These are phyloP conservation scores for Eurois occulta DNA, from an alignment of 2,888 invertebrate species.

Conservation along the genomic window DNA sequence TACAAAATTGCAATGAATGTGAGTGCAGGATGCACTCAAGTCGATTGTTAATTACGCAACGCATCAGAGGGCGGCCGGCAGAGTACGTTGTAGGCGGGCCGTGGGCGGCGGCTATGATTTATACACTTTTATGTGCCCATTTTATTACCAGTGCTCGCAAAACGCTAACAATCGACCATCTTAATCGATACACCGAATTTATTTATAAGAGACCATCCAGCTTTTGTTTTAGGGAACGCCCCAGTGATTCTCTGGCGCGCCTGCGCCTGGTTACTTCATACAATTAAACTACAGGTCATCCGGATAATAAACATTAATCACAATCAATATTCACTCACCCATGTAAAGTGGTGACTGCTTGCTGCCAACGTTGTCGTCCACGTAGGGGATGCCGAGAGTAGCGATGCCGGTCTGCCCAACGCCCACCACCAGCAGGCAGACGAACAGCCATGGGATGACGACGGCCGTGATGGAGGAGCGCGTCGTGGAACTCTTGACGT, in stretches of 20 bases:
- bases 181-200: constrained; percentile 57
- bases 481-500: constrained; percentile 92
- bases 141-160: constrained; percentile 67
- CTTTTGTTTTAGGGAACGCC: constrained; percentile 58
- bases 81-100: constrained; percentile 69
- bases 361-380: constrained; percentile 98
- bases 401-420: constrained; percentile 98
- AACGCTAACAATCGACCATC: constrained; percentile 64
- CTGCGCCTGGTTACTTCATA: constrained; percentile 38
- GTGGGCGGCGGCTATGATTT: constrained; percentile 77
- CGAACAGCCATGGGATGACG: constrained; percentile 96
- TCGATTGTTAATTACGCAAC: constrained; percentile 75
- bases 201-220: constrained; percentile 51
- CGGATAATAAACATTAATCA: constrained; percentile 33
- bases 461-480: constrained; percentile 95
- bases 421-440: constrained; percentile 96
- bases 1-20: constrained; percentile 62
- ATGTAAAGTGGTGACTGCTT: constrained; percentile 97
- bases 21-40: constrained; percentile 67
- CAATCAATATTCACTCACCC: constrained; percentile 90
- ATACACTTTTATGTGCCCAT: constrained; percentile 74
- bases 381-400: constrained; percentile 97
- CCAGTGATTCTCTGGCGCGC: constrained; percentile 44
- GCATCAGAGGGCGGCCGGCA: constrained; percentile 73
- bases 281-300: constrained; percentile 28